Base-by-base conservation (phyloP, 1,140 invertebrate species). In the Kradibia gibbosae region DNA sequence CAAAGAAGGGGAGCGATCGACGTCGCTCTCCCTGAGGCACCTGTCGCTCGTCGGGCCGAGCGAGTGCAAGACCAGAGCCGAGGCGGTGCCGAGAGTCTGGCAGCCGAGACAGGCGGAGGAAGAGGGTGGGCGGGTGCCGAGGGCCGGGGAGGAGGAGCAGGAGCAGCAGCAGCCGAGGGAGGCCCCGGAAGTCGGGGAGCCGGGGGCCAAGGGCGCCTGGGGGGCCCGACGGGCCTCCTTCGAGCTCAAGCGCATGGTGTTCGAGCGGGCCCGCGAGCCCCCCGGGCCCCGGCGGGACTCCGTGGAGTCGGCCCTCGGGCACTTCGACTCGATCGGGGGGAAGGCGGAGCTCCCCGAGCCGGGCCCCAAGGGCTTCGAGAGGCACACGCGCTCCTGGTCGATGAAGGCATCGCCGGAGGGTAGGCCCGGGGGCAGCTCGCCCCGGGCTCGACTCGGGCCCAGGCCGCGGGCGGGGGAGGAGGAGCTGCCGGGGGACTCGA, bases 251-350 rank as follows among this genome's bases (percentile, higher is more conserved):
- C 81, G 75, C 34, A 11, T 73, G 22, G 53, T 82, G 31, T 82
- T 82, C 81, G 81, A 82, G 70, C n/a, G 25, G 13, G 5, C 5
- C 22, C 48, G 36, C 1, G 55, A 78, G 48, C 39, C 25, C 11
- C 36, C 25, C 5, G 11, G 17, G 15, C 13, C 34, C 8, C 55
- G 74, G 28, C 36, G 53, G 15, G 85, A 87, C 77, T 88, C 88
- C 1, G 85, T 88, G 15, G 88, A 88, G 73, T 88, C 87, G 22
- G 86, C 87, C 10, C 73, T 88, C 1, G 81, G 62, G 50, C 85
- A 84, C 31, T 87, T 87, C 72, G 85, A 87, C 39, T 85, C 85
- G 11, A 86, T 86, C 60, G 85, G 79, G 2, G 48, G 4, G 45
- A n/a, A n/a, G 22, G 25, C 28, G 17, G n/a, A 25, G 20, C 34